Percentiles rank a stretch among this genome's conserved stretches.
Evolutionary conservation across 2,113 vertebrate species (phyloP).

Genomic region (Trinectes maculatus): DNA sequence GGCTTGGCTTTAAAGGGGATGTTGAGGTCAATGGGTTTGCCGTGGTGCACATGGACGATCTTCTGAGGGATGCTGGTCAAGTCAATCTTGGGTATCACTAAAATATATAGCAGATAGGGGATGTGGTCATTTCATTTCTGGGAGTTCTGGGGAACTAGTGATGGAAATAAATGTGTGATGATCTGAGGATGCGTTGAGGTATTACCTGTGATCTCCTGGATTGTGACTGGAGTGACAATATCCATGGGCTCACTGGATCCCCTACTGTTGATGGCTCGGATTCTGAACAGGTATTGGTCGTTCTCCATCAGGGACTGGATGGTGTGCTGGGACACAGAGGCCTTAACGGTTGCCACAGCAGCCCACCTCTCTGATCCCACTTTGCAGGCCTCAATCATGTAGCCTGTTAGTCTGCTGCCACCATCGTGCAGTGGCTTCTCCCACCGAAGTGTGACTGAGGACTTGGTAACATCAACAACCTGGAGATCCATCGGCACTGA

Average conservation of each 20-base stretch:
- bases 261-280: slow-evolving; percentile 93
- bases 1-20: slow-evolving; percentile 92
- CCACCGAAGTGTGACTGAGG: slow-evolving; percentile 90
- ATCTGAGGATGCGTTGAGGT: background rate
- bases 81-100: slow-evolving; percentile 93
- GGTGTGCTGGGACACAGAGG: slow-evolving; percentile 86
- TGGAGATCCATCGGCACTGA: slow-evolving; percentile 89
- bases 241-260: slow-evolving; percentile 94
- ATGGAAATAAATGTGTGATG: background rate
- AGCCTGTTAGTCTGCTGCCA: slow-evolving; percentile 92
- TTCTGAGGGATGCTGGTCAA: slow-evolving; percentile 92
- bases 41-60: slow-evolving; percentile 89
- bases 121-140: background rate
- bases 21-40: slow-evolving; percentile 90
- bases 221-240: slow-evolving; percentile 88
- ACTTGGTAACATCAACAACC: slow-evolving; percentile 90
- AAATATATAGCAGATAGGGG: slow-evolving; percentile 10
- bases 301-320: slow-evolving; percentile 92
- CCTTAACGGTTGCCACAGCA: slow-evolving; percentile 88
- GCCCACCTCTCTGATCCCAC: slow-evolving; percentile 93
- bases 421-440: slow-evolving; percentile 93
- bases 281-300: slow-evolving; percentile 95
- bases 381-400: slow-evolving; percentile 92
- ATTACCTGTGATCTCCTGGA: slow-evolving; percentile 93
- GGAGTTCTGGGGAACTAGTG: background rate